Conservation (phyloP, 2,888 invertebrate genomes). For the Macrophya annulata region DNA sequence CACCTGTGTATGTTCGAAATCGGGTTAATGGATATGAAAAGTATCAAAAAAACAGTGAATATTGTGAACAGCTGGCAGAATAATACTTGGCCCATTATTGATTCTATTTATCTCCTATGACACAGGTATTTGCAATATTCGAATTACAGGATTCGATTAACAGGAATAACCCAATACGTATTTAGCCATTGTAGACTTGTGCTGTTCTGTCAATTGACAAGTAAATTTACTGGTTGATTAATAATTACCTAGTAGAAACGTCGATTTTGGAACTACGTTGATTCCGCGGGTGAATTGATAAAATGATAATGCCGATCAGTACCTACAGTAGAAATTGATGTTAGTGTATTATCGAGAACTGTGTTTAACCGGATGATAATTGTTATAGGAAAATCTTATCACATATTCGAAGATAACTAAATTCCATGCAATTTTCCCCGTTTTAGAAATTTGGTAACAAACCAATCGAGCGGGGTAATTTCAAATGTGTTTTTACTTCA, state of each 20-base stretch:
- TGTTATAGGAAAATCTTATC: neutral
- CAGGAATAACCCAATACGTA: neutral
- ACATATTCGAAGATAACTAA: neutral
- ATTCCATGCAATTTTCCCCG: neutral
- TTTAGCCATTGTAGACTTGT: neutral
- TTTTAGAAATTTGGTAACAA: neutral
- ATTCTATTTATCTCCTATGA: neutral
- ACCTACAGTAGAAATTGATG: neutral
- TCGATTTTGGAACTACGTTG: neutral
- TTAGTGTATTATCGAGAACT: neutral
- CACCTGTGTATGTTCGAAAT: too few relatives aligned
- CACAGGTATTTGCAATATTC: neutral
- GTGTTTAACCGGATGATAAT: neutral
- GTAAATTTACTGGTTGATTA: neutral
- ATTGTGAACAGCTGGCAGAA: neutral
- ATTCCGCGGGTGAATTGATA: neutral
- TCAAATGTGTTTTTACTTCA: neutral
- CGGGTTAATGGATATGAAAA: too few relatives aligned
- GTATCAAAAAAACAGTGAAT: neutral
- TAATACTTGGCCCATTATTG: neutral
- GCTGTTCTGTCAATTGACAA: neutral
- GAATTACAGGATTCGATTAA: neutral
- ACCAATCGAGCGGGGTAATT: slow-evolving; percentile 11
- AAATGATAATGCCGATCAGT: neutral
- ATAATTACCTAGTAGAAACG: neutral